These are phyloP conservation scores for Stictocephala bisonia DNA, from an alignment of 2,888 invertebrate species.

Conservation along the genomic window DNA sequence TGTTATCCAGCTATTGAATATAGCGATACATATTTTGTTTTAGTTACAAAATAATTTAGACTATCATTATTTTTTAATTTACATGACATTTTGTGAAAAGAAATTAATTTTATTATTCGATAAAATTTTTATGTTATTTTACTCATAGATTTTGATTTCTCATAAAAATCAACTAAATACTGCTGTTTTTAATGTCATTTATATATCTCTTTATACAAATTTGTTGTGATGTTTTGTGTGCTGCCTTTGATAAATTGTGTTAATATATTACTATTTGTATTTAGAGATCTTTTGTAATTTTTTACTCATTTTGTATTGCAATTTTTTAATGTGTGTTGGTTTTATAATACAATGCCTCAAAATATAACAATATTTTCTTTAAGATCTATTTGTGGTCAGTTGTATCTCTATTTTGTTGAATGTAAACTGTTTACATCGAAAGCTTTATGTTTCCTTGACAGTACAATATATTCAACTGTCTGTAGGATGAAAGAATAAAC, in stretches of 20 bases:
- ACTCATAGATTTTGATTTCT: neutral
- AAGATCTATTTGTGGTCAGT: no score
- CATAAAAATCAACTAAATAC: neutral
- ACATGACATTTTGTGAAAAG: neutral
- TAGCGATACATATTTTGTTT: neutral
- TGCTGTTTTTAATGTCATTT: conserved; percentile 30
- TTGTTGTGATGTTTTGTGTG: conserved; percentile 45
- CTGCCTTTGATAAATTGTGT: conserved; percentile 31
- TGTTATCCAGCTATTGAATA: conserved; percentile 18
- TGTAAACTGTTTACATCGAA: no score
- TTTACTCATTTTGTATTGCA: conserved; percentile 42
- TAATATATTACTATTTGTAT: conserved; percentile 31
- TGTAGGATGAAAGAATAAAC: no score
- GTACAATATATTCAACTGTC: no score
- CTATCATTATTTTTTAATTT: conserved; percentile 10
- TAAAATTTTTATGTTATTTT: conserved; percentile 15
- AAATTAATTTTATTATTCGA: neutral
- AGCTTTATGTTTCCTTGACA: no score
- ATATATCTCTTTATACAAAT: conserved; percentile 29
- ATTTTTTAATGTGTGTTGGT: no score
- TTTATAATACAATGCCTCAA: no score
- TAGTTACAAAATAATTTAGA: neutral
- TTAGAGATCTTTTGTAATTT: conserved; percentile 41
- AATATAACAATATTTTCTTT: no score
- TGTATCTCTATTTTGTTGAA: no score